Evolutionary conservation across 2,797 vertebrate genomes (phyloP).

Genomic region (Platalea minor): DNA sequence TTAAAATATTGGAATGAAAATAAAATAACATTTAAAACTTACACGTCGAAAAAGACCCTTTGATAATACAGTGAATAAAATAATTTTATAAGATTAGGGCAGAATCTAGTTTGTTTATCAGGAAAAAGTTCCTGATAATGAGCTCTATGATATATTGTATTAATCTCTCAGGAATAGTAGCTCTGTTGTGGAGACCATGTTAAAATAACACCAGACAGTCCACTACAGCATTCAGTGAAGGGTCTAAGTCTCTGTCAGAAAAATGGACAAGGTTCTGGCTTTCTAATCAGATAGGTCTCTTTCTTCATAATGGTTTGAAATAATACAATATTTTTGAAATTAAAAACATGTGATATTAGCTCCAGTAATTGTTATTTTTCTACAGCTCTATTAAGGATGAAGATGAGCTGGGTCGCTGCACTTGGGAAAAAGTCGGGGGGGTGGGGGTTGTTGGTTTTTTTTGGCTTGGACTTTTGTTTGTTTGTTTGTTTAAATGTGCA

Average conservation of each 20-base stretch:
- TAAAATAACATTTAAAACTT: not conserved
- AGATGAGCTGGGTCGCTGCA: not conserved
- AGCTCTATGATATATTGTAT: not conserved
- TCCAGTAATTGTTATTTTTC: not conserved
- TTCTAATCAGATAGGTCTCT: not conserved
- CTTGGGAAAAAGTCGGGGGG: not conserved
- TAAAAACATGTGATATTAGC: not conserved
- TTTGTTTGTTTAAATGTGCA: fast-evolving
- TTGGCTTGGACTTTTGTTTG: not conserved
- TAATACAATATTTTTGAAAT: not conserved
- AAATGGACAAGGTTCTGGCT: not conserved
- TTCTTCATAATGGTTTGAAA: not conserved
- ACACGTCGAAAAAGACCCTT: not conserved
- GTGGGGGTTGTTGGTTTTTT: not conserved
- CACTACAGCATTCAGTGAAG: not conserved
- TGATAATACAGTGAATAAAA: not conserved
- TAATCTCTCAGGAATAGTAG: not conserved
- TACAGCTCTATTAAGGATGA: not conserved
- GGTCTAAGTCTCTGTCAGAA: not conserved
- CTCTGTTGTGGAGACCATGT: not conserved
- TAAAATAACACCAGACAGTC: not conserved
- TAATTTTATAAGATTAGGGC: not conserved
- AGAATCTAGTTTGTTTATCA: not conserved
- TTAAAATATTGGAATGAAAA: not conserved
- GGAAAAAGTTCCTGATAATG: not conserved